These are phyloP conservation scores for Taenioides sp. DNA, from an alignment of 2,797 vertebrate species.

Conservation along the genomic window DNA sequence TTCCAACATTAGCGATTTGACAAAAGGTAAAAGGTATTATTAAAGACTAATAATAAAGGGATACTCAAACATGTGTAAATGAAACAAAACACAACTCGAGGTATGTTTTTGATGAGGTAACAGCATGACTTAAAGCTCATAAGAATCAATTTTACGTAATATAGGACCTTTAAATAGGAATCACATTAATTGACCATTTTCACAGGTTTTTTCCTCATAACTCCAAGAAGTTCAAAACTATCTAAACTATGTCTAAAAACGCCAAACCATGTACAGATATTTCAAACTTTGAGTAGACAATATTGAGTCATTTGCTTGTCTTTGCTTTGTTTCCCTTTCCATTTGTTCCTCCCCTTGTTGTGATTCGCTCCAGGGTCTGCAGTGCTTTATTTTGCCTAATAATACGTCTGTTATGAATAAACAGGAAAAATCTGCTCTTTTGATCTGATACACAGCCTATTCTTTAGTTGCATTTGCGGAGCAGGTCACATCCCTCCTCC, in stretches of 20 bases:
- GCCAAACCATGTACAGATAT: background rate
- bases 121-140: too few species aligned
- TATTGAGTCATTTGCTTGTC: background rate
- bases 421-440: conserved; percentile 32
- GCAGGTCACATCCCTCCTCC: conserved; percentile 31
- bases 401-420: conserved; percentile 40
- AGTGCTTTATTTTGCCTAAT: conserved; percentile 26
- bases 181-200: too few species aligned
- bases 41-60: too few species aligned
- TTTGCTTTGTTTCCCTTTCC: conserved; percentile 6
- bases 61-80: too few species aligned
- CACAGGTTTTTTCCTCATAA: too few species aligned
- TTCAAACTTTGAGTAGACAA: background rate
- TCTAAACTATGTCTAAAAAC: background rate
- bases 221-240: background rate
- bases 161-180: too few species aligned
- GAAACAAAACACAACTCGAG: too few species aligned
- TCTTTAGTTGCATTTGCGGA: conserved; percentile 23
- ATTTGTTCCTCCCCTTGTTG: background rate
- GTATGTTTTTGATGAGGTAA: too few species aligned
- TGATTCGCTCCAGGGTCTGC: conserved; percentile 8
- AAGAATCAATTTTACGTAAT: too few species aligned
- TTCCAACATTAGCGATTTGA: too few species aligned
- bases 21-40: too few species aligned
- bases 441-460: conserved; percentile 35